These are phyloP conservation scores for Oreotrochilus melanogaster DNA, from an alignment of 2,113 vertebrate species.

Conservation along the genomic window DNA sequence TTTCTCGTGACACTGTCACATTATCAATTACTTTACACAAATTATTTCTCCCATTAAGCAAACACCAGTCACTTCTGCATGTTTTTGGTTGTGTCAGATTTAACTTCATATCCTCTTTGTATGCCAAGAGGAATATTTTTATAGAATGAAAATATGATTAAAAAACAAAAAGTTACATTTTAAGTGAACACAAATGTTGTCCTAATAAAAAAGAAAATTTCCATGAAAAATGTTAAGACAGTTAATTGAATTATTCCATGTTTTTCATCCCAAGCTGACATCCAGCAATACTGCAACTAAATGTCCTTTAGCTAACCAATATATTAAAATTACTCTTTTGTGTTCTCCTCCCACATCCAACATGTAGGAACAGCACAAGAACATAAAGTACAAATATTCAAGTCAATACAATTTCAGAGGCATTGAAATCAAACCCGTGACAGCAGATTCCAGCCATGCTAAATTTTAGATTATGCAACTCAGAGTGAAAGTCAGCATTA, in stretches of 20 bases:
- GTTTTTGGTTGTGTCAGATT: constrained; percentile 1
- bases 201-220: constrained; percentile 4
- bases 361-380: constrained; percentile 4
- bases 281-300: not conserved
- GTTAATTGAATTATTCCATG: not conserved
- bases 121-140: not conserved
- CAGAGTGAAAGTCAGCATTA: not conserved
- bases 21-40: not conserved
- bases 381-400: constrained; percentile 35
- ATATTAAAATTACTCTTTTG: not conserved
- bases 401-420: constrained; percentile 43
- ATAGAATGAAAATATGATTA: not conserved
- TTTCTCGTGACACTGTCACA: not conserved
- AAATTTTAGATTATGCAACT: not conserved
- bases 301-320: not conserved
- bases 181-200: not conserved
- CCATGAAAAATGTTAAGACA: constrained; percentile 12
- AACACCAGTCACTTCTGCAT: not conserved
- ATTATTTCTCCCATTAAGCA: not conserved
- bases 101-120: not conserved
- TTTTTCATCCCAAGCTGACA: not conserved
- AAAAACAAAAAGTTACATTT: not conserved
- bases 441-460: not conserved
- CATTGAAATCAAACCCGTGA: not conserved
- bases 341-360: constrained; percentile 25